Evolutionary conservation across 2,888 invertebrate genomes (phyloP), one percentile per base, ranked within the genome.

Genomic region (Leucophenga maculata): DNA sequence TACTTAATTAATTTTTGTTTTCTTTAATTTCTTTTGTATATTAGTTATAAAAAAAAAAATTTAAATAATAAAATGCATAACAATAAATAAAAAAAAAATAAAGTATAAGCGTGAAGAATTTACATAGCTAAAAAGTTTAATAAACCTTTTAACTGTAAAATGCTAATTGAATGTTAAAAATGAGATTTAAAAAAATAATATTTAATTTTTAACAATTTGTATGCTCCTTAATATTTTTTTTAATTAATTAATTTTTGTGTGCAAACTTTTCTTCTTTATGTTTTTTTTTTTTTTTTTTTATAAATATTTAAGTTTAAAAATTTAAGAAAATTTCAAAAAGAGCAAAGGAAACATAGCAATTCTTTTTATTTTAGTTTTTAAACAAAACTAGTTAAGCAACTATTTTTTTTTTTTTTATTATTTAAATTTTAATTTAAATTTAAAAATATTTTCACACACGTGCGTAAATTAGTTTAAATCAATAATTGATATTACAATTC

Each of bases 81-180:
- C n/a, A 46, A 46, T 57, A 26, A 26, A 57, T 26, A 57, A 8
- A 26, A 26, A 57, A 11, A 46, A 4, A 26, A 26, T 22, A 20
- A 57, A 57, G 26, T 26, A 18, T 9, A 52, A 52, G 18, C 9
- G 26, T 26, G 1, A 57, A 26, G 26, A 57, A 57, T 14, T 11
- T 2, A 57, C 14, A 26, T 6, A 2, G 26, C 6, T 3, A 18
- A 54, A 54, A 54, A 18, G 54, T 54, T 54, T 54, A 54, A 18
- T 8, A 54, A 54, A 4, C 46, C 3, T 57, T 57, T 26, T 57
- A 57, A 57, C 57, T 57, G 57, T 57, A 57, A 57, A 26, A 57
- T 26, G 26, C 26, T 26, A 26, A 26, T 26, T 26, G 26, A 26
- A 26, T 26, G 26, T 26, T 26, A 26, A 26, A 26, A 26, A 26